Evolutionary conservation across 2,888 invertebrate genomes (phyloP).

Genomic region (Megalurothrips usitatus): DNA sequence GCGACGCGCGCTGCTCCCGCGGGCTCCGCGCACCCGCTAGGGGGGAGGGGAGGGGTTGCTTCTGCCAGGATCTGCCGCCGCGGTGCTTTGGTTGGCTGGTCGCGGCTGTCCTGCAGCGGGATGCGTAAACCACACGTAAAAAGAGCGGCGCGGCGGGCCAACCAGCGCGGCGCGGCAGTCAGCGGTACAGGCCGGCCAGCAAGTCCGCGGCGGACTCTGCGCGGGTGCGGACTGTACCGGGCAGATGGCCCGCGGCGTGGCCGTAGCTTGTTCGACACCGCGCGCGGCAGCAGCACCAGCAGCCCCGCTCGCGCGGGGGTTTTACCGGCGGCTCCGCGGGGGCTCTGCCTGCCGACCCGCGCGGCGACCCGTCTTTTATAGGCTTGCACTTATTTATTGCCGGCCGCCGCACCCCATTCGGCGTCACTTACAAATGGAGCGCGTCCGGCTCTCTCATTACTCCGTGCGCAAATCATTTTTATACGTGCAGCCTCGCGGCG

Average conservation of each 20-base stretch:
- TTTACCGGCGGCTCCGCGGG: not conserved
- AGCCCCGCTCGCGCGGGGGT: not conserved
- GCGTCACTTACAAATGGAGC: constrained; percentile 6
- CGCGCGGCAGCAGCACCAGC: too few species aligned
- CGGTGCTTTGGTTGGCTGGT: too few species aligned
- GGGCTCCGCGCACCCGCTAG: not conserved
- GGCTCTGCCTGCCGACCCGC: not conserved
- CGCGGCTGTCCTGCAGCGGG: too few species aligned
- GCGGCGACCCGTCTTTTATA: not conserved
- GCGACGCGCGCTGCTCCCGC: not conserved
- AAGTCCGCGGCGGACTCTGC: not conserved
- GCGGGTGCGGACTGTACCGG: not conserved
- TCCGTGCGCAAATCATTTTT: not conserved
- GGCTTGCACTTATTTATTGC: not conserved
- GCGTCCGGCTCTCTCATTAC: not conserved
- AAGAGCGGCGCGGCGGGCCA: not conserved
- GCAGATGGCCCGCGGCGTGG: not conserved
- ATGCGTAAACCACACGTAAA: too few species aligned
- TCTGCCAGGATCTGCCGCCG: too few species aligned
- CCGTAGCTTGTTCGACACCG: too few species aligned
- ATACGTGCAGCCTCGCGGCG: not conserved
- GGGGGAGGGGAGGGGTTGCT: not conserved
- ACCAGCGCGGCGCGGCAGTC: not conserved
- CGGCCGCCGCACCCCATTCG: not conserved
- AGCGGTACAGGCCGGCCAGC: not conserved